Percentiles rank a stretch among this genome's conserved stretches.
Evolutionary conservation across 2,797 vertebrate species (phyloP).

Genomic region (Taenioides sp.): DNA sequence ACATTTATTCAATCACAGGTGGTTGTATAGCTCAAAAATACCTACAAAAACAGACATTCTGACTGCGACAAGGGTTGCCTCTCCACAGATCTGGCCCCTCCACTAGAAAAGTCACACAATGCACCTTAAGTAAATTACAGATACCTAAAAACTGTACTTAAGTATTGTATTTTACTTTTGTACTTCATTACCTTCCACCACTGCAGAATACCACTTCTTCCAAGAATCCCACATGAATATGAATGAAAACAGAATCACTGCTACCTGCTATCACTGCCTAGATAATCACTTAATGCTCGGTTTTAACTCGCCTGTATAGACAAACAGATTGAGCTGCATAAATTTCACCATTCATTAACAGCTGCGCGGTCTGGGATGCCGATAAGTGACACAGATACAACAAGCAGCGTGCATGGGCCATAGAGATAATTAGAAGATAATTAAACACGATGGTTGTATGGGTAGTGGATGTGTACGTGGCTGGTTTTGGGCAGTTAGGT

Average conservation of each 20-base stretch:
- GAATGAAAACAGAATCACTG: constrained; percentile 22
- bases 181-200: too few relatives aligned
- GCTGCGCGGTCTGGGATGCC: constrained; percentile 62
- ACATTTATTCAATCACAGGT: too few relatives aligned
- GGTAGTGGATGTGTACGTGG: constrained; percentile 17
- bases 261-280: constrained; percentile 28
- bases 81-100: too few relatives aligned
- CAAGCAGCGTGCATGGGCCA: constrained; percentile 34
- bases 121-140: too few relatives aligned
- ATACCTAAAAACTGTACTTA: too few relatives aligned
- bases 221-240: constrained; percentile 44
- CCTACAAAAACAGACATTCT: too few relatives aligned
- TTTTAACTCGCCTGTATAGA: constrained; percentile 32
- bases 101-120: too few relatives aligned
- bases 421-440: constrained; percentile 63
- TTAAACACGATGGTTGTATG: constrained; percentile 60
- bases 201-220: constrained; percentile 38
- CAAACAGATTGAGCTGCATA: constrained; percentile 73
- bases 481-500: constrained; percentile 22
- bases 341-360: constrained; percentile 70
- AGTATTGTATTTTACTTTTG: too few relatives aligned
- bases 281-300: constrained; percentile 37
- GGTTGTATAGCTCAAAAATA: too few relatives aligned
- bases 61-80: too few relatives aligned
- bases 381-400: constrained; percentile 62